phyloP scores from a whole-genome alignment of 2,113 vertebrate species.

The Poecilia latipinna region DNA sequence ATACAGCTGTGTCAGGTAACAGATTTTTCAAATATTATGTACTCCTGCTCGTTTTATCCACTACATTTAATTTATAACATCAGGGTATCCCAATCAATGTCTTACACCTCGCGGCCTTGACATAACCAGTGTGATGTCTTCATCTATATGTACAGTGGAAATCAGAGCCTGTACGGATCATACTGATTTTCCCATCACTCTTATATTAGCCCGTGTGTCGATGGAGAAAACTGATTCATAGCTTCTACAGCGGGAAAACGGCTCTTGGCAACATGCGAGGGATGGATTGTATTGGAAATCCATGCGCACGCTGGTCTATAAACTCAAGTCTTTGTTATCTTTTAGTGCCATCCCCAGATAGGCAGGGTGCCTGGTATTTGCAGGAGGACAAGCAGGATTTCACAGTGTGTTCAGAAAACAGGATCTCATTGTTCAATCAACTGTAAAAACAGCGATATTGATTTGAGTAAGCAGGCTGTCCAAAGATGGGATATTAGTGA shows the following conservation, averaged over 20 bases:
- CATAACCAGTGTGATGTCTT: conserved; percentile 4
- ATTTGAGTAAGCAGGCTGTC: conserved; percentile 34
- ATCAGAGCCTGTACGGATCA: conserved; percentile 26
- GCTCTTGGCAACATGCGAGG: conserved; percentile 37
- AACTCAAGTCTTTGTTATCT: conserved; percentile 65
- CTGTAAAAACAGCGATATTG: conserved; percentile 40
- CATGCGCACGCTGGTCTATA: conserved; percentile 65
- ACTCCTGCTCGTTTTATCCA: conserved; percentile 9
- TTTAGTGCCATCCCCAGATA: conserved; percentile 60
- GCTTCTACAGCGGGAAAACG: conserved; percentile 49
- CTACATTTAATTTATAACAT: conserved; percentile 12
- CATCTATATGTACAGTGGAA: conserved; percentile 36
- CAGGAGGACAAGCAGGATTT: conserved; percentile 53
- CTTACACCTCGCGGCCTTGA: background rate
- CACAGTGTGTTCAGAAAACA: conserved; percentile 50
- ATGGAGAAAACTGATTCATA: conserved; percentile 67
- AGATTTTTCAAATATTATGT: background rate
- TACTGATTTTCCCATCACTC: conserved; percentile 33
- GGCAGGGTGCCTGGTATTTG: conserved; percentile 56
- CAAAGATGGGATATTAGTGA: conserved; percentile 16
- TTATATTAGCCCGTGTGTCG: conserved; percentile 45
- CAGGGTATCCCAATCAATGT: conserved; percentile 7
- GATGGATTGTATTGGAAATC: conserved; percentile 73
- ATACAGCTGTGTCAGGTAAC: background rate
- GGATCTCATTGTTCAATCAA: conserved; percentile 38